Conservation (phyloP, 2,797 vertebrate species). For the Yasuhikotakia modesta region DNA sequence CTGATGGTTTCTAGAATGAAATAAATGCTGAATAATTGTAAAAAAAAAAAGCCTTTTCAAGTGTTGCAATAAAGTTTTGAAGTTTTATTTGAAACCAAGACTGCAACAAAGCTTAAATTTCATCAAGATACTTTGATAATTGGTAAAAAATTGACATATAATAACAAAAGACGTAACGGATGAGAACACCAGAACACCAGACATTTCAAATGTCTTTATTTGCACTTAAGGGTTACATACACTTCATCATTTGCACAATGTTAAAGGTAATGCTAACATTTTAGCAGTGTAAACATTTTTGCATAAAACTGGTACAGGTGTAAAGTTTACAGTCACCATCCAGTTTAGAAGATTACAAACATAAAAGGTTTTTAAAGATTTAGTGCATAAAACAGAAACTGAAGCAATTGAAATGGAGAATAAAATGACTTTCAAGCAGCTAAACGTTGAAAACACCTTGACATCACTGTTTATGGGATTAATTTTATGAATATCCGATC, state of each 20-base stretch:
- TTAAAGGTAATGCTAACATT: not conserved
- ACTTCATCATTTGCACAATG: not conserved
- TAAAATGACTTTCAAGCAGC: not conserved
- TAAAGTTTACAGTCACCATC: too few species aligned
- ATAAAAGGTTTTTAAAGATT: too few species aligned
- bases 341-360: too few species aligned
- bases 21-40: not conserved
- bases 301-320: too few species aligned
- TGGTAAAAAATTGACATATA: too few species aligned
- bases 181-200: too few species aligned
- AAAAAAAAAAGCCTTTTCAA: not conserved
- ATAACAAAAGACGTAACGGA: too few species aligned
- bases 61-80: not conserved
- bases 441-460: too few species aligned
- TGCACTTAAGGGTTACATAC: not conserved
- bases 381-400: too few species aligned
- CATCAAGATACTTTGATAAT: not conserved
- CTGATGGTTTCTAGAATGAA: not conserved
- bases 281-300: too few species aligned
- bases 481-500: not conserved
- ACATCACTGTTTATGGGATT: not conserved
- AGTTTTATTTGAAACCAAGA: not conserved
- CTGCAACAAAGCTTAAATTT: not conserved
- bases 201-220: slow-evolving; percentile 7
- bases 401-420: not conserved